Base-by-base conservation (phyloP, 2,888 invertebrate species). In the Phoenoteleia sp. region DNA sequence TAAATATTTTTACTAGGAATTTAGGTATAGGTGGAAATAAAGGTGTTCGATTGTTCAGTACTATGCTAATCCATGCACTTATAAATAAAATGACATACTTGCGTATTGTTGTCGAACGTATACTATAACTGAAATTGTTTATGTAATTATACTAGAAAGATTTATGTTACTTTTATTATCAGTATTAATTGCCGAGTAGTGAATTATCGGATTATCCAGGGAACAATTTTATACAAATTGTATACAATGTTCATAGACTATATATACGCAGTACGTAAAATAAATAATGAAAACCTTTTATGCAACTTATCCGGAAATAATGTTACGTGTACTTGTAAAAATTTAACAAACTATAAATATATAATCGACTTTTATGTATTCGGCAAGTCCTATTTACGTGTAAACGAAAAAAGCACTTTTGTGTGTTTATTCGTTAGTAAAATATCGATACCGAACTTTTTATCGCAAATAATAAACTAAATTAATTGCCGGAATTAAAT, bases 181-280 rank as follows among this genome's bases (percentile, higher is more conserved):
- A n/a, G n/a, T n/a, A n/a, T n/a, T n/a, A n/a, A n/a, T n/a, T n/a
- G n/a, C n/a, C n/a, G n/a, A n/a, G n/a, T n/a, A n/a, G n/a, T n/a
- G n/a, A n/a, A n/a, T n/a, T n/a, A n/a, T n/a, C n/a, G n/a, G n/a
- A n/a, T n/a, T n/a, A n/a, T n/a, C n/a, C n/a, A n/a, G n/a, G n/a
- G n/a, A n/a, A n/a, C n/a, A n/a, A n/a, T n/a, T n/a, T n/a, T n/a
- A n/a, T n/a, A n/a, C n/a, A n/a, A n/a, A n/a, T n/a, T n/a, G n/a
- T n/a, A n/a, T n/a, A n/a, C n/a, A 66, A 49, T 9, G 29, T 66
- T 66, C 21, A 15, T 66, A 21, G n/a, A 64, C 33, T 64, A 64
- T 29, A 19, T 64, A 29, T 64, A 7, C 7, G 33, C 25, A 49
- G 29, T 64, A 29, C 47, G 21, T 64, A 47, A 64, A 64, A 47